Conservation (phyloP, 2,888 invertebrate genomes). For the Meghimatium bilineatum region DNA sequence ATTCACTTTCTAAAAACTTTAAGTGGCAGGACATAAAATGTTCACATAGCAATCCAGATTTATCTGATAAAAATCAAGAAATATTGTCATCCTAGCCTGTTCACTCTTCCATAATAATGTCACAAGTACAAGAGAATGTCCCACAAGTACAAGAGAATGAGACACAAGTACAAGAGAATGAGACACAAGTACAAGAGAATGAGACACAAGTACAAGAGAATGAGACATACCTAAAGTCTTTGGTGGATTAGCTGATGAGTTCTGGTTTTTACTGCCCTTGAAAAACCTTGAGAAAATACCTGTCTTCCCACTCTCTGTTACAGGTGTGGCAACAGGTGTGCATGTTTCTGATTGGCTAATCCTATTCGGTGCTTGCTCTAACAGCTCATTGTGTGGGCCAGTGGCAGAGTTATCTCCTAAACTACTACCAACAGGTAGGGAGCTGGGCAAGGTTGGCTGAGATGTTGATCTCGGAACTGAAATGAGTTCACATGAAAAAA, state of each 20-base stretch:
- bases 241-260: conserved; percentile 26
- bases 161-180: no score
- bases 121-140: no score
- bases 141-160: no score
- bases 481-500: no score
- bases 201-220: neutral
- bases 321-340: conserved; percentile 50
- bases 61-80: no score
- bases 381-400: conserved; percentile 27
- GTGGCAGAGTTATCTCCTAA: conserved; percentile 46
- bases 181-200: no score
- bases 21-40: no score
- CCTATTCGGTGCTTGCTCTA: conserved; percentile 41
- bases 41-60: no score
- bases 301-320: conserved; percentile 61
- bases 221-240: conserved; percentile 34
- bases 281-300: conserved; percentile 75
- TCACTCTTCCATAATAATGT: no score
- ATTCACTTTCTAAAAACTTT: no score
- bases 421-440: conserved; percentile 33
- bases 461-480: conserved; percentile 65
- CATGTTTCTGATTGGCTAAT: conserved; percentile 49
- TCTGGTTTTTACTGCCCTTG: conserved; percentile 54
- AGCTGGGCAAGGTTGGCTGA: conserved; percentile 60
- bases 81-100: no score